These are phyloP conservation scores for Pocillopora damicornis DNA, from an alignment of 64 coral and sea anemone species.

Conservation along the genomic window DNA sequence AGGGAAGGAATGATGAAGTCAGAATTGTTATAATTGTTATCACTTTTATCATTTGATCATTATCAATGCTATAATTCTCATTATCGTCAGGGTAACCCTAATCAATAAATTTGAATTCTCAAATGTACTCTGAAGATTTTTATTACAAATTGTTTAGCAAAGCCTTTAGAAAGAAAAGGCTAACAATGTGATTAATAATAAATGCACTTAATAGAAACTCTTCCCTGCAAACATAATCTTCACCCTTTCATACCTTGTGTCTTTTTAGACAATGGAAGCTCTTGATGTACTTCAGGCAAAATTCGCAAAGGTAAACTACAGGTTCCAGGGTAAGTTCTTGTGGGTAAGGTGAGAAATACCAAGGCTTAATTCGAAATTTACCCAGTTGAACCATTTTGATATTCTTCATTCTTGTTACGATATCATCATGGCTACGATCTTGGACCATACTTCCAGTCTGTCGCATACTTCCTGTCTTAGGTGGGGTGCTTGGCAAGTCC, in stretches of 20 bases:
- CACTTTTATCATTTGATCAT: too few species aligned
- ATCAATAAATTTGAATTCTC: too few species aligned
- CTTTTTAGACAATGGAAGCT: constrained; percentile 96
- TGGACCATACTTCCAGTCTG: constrained; percentile 97
- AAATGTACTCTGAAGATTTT: too few species aligned
- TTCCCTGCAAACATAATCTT: too few species aligned
- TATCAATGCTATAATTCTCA: too few species aligned
- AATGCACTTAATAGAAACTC: too few species aligned
- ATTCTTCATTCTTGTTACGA: constrained; percentile 97
- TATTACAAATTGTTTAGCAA: too few species aligned
- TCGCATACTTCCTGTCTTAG: constrained; percentile 70
- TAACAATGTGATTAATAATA: too few species aligned
- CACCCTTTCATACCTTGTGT: constrained; percentile 63
- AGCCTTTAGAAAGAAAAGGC: too few species aligned
- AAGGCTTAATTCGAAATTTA: constrained; percentile 86
- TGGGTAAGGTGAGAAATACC: constrained; percentile 99
- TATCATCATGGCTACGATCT: constrained; percentile 97
- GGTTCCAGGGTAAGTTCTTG: constrained; percentile 85
- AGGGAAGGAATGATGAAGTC: too few species aligned
- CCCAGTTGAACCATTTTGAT: constrained; percentile 94
- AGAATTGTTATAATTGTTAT: too few species aligned
- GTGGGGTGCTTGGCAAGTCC: constrained; percentile 63
- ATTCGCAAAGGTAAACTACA: constrained; percentile 94
- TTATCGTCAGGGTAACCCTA: too few species aligned
- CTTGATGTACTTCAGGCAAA: constrained; percentile 95